phyloP scores from a whole-genome alignment of 2,888 invertebrate species.

The Strigamia maritima region DNA sequence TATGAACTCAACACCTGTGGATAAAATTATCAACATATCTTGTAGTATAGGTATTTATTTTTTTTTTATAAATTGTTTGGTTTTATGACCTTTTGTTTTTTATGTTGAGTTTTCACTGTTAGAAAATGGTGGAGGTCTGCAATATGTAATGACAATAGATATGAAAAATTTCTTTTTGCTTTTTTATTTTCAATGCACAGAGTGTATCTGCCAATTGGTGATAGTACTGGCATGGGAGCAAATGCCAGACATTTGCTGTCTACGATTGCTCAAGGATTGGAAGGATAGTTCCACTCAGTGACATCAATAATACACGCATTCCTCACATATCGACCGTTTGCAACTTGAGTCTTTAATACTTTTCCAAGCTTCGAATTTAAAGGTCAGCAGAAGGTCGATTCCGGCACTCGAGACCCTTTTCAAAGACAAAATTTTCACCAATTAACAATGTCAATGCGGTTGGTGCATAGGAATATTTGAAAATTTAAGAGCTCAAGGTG shows the following conservation, averaged over 20 bases:
- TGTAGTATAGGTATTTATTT: too few relatives aligned
- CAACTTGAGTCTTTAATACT: not conserved
- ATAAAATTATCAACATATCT: too few relatives aligned
- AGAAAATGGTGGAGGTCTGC: not conserved
- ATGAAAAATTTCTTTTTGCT: not conserved
- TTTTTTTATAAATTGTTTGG: not conserved
- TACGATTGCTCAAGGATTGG: constrained; percentile 10
- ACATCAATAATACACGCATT: constrained; percentile 15
- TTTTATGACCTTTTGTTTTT: not conserved
- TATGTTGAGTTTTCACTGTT: not conserved
- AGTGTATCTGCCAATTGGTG: constrained; percentile 15
- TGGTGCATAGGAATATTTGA: not conserved
- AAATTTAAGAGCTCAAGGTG: constrained; percentile 10
- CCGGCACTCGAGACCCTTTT: not conserved
- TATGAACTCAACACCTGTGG: too few relatives aligned
- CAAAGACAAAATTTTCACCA: not conserved
- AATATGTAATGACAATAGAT: not conserved
- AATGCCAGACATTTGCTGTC: constrained; percentile 5
- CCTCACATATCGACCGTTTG: constrained; percentile 7
- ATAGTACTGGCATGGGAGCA: not conserved
- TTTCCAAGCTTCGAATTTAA: not conserved
- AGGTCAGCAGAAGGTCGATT: not conserved
- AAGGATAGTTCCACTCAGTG: constrained; percentile 10
- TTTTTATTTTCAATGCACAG: not conserved
- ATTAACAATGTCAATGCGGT: constrained; percentile 15